Conservation (phyloP, 2,113 vertebrate species). For the Zapornia atra region DNA sequence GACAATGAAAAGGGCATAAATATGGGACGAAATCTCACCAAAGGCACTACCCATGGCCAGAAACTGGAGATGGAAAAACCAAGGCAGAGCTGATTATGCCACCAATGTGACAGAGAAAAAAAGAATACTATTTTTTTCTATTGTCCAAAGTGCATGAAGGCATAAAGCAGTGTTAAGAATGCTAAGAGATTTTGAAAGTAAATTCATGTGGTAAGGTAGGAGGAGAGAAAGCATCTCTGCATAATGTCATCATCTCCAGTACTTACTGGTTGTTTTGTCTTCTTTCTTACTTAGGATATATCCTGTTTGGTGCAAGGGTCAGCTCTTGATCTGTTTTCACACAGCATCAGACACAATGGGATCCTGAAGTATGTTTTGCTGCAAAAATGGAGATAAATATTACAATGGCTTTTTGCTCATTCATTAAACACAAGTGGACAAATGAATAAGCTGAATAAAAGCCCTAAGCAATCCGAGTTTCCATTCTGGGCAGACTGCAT, state of each 20-base stretch:
- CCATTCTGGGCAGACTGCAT: background rate
- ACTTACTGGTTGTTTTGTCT: background rate
- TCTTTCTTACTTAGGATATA: background rate
- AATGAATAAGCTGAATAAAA: background rate
- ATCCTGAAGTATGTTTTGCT: background rate
- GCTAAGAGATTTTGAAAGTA: background rate
- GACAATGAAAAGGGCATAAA: background rate
- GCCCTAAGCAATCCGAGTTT: background rate
- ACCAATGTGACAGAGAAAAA: background rate
- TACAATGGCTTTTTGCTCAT: background rate
- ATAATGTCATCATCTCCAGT: background rate
- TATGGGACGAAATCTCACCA: background rate
- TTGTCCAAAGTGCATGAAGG: background rate
- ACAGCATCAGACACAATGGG: background rate
- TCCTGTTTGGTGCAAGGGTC: background rate
- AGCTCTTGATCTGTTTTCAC: background rate
- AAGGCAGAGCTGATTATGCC: background rate
- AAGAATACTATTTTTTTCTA: rapidly evolving
- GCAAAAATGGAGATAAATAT: background rate
- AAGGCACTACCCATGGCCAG: background rate
- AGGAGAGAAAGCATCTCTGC: background rate
- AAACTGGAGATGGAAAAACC: background rate
- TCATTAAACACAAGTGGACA: background rate
- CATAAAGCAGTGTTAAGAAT: background rate
- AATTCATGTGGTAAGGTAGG: background rate